A percentile compares a stretch with the other conserved stretches of the same genome.
phyloP scores from a whole-genome alignment of 2,888 invertebrate genomes.

The Lithophane leautieri region DNA sequence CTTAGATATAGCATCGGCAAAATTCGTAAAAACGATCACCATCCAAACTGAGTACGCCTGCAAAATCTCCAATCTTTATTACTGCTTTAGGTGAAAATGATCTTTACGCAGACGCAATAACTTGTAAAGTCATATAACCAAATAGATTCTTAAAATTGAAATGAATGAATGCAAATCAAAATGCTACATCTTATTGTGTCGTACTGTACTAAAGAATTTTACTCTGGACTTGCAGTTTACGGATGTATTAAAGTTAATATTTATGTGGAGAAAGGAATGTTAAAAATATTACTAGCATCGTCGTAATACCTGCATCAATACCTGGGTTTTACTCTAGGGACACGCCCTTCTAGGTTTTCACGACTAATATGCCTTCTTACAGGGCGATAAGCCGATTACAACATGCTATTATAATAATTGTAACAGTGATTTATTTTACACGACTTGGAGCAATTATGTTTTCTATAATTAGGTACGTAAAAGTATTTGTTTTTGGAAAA shows the following conservation, averaged over 20 bases:
- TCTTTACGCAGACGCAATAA: too few species aligned
- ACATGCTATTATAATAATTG: constrained; percentile 5
- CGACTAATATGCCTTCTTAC: constrained; percentile 47
- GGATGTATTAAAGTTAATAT: neutral
- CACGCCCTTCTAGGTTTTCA: constrained; percentile 46
- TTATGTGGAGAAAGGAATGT: constrained; percentile 32
- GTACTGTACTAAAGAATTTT: constrained; percentile 5
- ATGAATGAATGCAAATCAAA: too few species aligned
- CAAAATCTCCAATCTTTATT: too few species aligned
- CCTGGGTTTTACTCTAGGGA: constrained; percentile 11
- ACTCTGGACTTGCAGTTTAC: constrained; percentile 3
- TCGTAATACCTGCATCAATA: constrained; percentile 11
- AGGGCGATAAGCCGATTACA: constrained; percentile 44
- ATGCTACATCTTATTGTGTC: too few species aligned
- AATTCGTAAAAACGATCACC: too few species aligned
- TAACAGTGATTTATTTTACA: constrained; percentile 10
- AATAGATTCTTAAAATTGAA: too few species aligned
- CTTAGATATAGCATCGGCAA: too few species aligned
- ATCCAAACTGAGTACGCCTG: too few species aligned
- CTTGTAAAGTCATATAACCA: too few species aligned
- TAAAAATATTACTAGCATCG: constrained; percentile 29
- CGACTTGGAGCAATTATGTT: neutral
- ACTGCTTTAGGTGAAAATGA: too few species aligned
- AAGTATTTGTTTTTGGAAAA: neutral
- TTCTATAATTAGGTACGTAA: neutral